Evolutionary conservation across 2,113 vertebrate species (phyloP), one percentile per base, ranked within the genome.

Genomic region (Rhabdornis inornatus): DNA sequence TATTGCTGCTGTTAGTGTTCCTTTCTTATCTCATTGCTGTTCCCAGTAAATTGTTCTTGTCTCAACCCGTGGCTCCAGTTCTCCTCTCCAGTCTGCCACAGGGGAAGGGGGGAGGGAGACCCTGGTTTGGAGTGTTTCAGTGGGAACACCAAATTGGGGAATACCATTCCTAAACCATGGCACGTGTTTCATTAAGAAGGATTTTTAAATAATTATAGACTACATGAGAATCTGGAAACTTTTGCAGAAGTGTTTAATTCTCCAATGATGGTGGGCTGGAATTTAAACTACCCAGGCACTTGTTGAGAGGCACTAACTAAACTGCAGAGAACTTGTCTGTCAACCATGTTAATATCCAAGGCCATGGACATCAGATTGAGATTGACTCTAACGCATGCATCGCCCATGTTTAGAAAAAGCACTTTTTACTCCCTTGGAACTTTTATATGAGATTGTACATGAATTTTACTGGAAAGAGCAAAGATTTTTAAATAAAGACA

Each of bases 61-160:
- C 44, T 74, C 68, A 59, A 1, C 19, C 37, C 15, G 4, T 8
- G 28, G 52, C 11, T 14, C 60, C 33, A 74, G 10, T 19, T 81
- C 37, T 64, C 31, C 57, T 52, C 33, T n/a, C 60, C 28, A 59
- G 44, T 49, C n/a, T 20, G 7, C 3, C 39, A 10, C 7, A 25
- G 20, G 16, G 20, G 20, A 24, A 66, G 5, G 1, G 31, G 9
- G 19, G 0, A 74, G 23, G 28, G 68, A 74, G 33, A 0, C 0
- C 40, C 28, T 21, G 35, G 11, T 35, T 49, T 56, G 52, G 23
- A 52, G 5, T 20, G 13, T 25, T n/a, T 24, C 59, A 30, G 19
- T 21, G 33, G 52, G 33, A 60, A 8, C 35, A 28, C 5, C 11
- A 6, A 65, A 28, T 1, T 28, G 22, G 27, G 27, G 18, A 50